Evolutionary conservation across 2,797 vertebrate species (phyloP).

Genomic region (Gallinago solitaria): DNA sequence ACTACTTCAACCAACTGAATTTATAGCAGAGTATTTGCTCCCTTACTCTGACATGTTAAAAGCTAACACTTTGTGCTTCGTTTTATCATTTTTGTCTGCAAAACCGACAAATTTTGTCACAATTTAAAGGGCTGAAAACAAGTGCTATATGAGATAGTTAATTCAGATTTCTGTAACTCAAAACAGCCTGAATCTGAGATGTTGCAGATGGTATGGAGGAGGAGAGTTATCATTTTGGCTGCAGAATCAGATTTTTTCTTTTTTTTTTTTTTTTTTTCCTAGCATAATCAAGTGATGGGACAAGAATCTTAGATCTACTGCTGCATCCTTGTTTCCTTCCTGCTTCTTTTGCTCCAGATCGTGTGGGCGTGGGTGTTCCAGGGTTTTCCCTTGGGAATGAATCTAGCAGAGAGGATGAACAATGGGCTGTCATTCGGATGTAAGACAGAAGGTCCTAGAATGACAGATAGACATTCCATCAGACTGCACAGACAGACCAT

Average conservation of each 20-base stretch:
- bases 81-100: neutral
- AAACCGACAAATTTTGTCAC: neutral
- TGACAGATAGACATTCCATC: neutral
- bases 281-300: neutral
- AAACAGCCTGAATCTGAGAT: conserved; percentile 24
- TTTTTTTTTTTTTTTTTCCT: neutral
- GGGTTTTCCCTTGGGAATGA: neutral
- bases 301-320: neutral
- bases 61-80: neutral
- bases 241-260: neutral
- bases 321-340: neutral
- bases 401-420: neutral
- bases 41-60: neutral
- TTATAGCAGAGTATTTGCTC: neutral
- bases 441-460: neutral
- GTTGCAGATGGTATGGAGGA: conserved; percentile 62
- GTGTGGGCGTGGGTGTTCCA: neutral
- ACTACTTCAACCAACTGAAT: neutral
- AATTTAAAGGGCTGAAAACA: conserved; percentile 12
- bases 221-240: neutral
- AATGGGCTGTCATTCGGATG: neutral
- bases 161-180: conserved; percentile 30
- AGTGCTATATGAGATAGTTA: neutral
- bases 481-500: neutral
- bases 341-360: neutral